A percentile compares a stretch with the other conserved stretches of the same genome.
Conservation (phyloP, 1,140 invertebrate genomes). For the Scaptomyza graminum region DNA sequence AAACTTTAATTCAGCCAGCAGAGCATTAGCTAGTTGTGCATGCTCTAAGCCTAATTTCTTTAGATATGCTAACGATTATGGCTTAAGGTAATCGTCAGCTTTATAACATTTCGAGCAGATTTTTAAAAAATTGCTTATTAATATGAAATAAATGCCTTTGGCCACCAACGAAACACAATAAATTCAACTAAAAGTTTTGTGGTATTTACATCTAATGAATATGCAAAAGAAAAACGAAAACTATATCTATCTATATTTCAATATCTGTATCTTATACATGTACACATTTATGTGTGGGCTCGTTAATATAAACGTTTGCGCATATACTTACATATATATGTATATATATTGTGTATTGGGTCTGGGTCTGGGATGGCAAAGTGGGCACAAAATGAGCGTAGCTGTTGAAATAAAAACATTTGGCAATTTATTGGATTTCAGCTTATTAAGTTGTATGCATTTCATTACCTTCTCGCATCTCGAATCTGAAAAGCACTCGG, state of each 20-base stretch:
- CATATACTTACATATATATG: too few species aligned
- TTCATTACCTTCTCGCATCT: slow-evolving; percentile 57
- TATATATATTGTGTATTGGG: slow-evolving; percentile 34
- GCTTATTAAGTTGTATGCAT: slow-evolving; percentile 81
- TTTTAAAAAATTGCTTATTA: slow-evolving; percentile 76
- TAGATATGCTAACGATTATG: slow-evolving; percentile 52
- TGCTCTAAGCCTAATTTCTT: slow-evolving; percentile 26
- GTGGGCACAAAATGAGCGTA: slow-evolving; percentile 69
- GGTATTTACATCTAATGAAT: slow-evolving; percentile 77
- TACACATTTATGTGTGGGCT: slow-evolving; percentile 46
- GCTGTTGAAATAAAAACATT: slow-evolving; percentile 82
- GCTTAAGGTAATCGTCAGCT: slow-evolving; percentile 60
- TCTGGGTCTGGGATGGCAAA: slow-evolving; percentile 17
- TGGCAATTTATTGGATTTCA: slow-evolving; percentile 77
- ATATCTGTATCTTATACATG: slow-evolving; percentile 3
- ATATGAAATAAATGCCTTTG: slow-evolving; percentile 76
- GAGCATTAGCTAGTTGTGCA: slow-evolving; percentile 34
- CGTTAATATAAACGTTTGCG: slow-evolving; percentile 63
- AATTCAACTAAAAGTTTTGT: slow-evolving; percentile 71
- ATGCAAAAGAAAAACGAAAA: slow-evolving; percentile 41
- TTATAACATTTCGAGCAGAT: slow-evolving; percentile 67
- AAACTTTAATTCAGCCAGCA: neutral
- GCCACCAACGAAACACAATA: slow-evolving; percentile 77
- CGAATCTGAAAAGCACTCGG: neutral
- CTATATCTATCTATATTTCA: neutral